These are phyloP conservation scores for Leptocoma aspasia DNA, from an alignment of 2,113 vertebrate genomes.

Conservation along the genomic window DNA sequence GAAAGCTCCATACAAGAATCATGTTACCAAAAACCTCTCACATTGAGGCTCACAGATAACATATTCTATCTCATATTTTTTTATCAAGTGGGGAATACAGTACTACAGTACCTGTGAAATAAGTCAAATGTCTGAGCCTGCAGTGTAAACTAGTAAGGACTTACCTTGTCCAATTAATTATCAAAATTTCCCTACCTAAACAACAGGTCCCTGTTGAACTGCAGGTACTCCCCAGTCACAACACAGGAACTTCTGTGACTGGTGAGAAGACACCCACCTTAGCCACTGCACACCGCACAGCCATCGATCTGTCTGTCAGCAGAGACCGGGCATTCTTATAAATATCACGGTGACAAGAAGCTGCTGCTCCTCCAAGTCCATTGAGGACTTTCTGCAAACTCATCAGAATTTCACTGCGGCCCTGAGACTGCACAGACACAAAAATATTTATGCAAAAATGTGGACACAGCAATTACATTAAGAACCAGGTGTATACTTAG, in stretches of 20 bases:
- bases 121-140: not conserved
- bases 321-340: conserved; percentile 95
- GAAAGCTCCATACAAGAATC: not conserved
- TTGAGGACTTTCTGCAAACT: conserved; percentile 94
- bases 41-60: not conserved
- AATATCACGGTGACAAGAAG: conserved; percentile 95
- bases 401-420: conserved; percentile 94
- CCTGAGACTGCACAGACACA: conserved; percentile 84
- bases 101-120: not conserved
- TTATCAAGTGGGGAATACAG: not conserved
- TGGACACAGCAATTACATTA: not conserved
- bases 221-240: not conserved
- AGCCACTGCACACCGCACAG: conserved; percentile 92
- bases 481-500: not conserved
- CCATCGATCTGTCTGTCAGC: conserved; percentile 95
- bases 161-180: not conserved
- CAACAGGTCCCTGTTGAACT: not conserved
- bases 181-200: not conserved
- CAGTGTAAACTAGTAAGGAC: not conserved
- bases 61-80: not conserved
- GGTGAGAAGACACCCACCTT: conserved; percentile 77
- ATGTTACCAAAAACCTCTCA: not conserved
- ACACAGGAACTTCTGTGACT: not conserved
- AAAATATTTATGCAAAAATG: not conserved
- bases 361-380: conserved; percentile 93